Evolutionary conservation across 2,888 invertebrate genomes (phyloP), one percentile per base, ranked within the genome.

Genomic region (Epistrophella euchroma): DNA sequence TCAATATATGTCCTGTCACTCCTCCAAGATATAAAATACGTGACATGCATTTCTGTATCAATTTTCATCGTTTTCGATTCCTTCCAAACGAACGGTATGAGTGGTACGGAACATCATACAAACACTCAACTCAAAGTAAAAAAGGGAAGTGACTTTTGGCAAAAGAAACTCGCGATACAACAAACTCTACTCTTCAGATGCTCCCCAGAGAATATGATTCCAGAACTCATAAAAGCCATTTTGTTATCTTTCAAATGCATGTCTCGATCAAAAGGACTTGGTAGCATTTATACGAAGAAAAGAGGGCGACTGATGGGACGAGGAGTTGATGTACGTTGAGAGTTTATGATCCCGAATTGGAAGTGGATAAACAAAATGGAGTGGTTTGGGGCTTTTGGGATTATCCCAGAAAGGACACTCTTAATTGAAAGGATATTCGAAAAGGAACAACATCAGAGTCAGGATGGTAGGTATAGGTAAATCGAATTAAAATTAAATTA

Each of bases 21-120:
- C 77, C 77, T 77, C 55, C 50, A 82, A 82, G 82, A 86, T 86
- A 82, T 64, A 76, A 58, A 82, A 74, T 86, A 86, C 86, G 86
- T 86, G 86, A 86, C 82, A 74, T 86, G 86, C 86, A 86, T 86
- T 86, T 82, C 43, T 82, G 70, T 70, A 73, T 77, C 77, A 68
- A 60, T 52, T 76, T 68, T 76, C 68, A 72, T 77, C 73, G 82
- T 70, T 74, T 68, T 45, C 62, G 81, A 77, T 62, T 82, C 56
- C 52, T n/a, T 19, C 60, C 60, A 35, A 52, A 52, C 25, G 15
- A 25, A 52, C 60, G 13, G 0, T 40, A 55, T 25, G 45, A 74
- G 64, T 15, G 28, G 9, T 35, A n/a, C 0, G n/a, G 3, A 13
- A 25, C n/a, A 10, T 1, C 32, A 47, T 47, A 47, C 66, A 66